phyloP scores from a whole-genome alignment of 1,140 invertebrate genomes.

The Papilio helenus region DNA sequence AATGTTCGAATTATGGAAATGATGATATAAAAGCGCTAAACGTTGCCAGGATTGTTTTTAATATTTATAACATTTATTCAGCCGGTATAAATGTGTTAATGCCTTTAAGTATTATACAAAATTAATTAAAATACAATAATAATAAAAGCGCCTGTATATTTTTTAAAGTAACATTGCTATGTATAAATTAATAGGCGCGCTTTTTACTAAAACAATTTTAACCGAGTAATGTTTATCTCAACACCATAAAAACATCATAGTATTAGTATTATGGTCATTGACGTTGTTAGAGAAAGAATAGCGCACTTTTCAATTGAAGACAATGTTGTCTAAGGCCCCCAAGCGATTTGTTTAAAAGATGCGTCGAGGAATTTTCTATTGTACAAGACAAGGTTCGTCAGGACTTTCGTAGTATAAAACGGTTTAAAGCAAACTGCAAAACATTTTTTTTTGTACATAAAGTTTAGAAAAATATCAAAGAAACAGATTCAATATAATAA shows the following conservation, averaged over 20 bases:
- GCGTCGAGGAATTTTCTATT: background rate
- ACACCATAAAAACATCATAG: background rate
- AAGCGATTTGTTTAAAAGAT: background rate
- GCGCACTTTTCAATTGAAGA: background rate
- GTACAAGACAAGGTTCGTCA: background rate
- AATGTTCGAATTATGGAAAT: background rate
- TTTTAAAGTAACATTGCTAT: background rate
- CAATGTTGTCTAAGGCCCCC: slow-evolving; percentile 6
- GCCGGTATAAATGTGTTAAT: background rate
- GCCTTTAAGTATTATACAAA: background rate
- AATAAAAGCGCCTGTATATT: background rate
- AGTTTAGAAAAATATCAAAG: too few relatives aligned
- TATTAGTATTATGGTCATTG: background rate
- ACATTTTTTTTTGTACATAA: too few relatives aligned
- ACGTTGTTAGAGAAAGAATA: background rate
- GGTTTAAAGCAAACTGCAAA: background rate
- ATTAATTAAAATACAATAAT: background rate
- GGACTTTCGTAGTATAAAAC: background rate
- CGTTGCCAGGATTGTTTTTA: slow-evolving; percentile 15
- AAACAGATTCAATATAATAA: too few relatives aligned
- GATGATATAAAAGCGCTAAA: background rate
- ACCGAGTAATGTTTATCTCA: too few relatives aligned
- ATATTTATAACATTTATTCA: background rate
- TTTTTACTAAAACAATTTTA: background rate
- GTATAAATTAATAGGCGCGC: background rate